phyloP scores from a whole-genome alignment of 2,113 vertebrate species.

The Cynopterus brachyotis region DNA sequence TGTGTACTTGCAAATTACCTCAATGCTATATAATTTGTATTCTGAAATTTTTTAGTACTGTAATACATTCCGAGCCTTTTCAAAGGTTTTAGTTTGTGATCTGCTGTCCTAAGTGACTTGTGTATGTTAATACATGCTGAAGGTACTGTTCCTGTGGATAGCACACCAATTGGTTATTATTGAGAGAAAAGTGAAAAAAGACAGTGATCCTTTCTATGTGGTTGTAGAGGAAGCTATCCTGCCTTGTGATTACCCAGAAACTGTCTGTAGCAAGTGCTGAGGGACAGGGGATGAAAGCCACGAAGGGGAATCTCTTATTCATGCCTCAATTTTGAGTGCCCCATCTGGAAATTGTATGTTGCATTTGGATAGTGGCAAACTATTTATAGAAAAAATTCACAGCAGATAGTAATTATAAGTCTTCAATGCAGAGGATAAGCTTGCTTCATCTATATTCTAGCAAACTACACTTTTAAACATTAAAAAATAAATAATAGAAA shows the following conservation, averaged over 20 bases:
- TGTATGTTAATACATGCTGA: not conserved
- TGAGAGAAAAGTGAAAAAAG: not conserved
- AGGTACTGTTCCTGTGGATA: not conserved
- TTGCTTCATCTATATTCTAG: not conserved
- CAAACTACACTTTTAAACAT: not conserved
- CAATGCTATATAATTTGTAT: conserved; percentile 22
- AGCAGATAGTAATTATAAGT: not conserved
- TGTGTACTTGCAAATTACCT: conserved; percentile 57
- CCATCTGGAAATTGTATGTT: not conserved
- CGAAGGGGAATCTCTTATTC: not conserved
- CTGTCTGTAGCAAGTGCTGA: not conserved
- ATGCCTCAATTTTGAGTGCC: not conserved
- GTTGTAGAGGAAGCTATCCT: not conserved
- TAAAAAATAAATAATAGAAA: not conserved
- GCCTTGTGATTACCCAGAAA: not conserved
- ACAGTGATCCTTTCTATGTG: not conserved
- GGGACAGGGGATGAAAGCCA: not conserved
- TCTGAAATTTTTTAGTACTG: conserved; percentile 2
- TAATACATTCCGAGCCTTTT: not conserved
- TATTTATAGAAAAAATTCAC: not conserved
- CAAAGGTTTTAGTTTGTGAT: not conserved
- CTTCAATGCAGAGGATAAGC: not conserved
- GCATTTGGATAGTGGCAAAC: not conserved
- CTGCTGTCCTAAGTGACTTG: not conserved
- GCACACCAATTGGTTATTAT: not conserved